Evolutionary conservation across 1,140 invertebrate genomes (phyloP).

Genomic region (Campodea augens): DNA sequence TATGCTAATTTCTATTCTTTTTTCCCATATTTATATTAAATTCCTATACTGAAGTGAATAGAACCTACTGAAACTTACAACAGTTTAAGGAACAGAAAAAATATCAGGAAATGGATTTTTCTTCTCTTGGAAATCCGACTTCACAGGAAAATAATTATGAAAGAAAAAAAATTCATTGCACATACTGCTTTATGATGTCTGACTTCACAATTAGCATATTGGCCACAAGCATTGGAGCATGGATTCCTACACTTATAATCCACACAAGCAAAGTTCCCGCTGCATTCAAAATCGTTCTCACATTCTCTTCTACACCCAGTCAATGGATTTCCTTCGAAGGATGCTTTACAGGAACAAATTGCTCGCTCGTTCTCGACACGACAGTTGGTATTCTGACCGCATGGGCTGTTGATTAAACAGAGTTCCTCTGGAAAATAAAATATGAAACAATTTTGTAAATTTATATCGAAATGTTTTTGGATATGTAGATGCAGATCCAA

Average conservation of each 20-base stretch:
- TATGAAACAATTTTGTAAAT: neutral
- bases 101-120: too few relatives aligned
- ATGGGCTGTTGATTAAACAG: constrained; percentile 57
- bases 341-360: constrained; percentile 48
- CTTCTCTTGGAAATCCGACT: too few relatives aligned
- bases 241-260: constrained; percentile 21
- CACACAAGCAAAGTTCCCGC: constrained; percentile 20
- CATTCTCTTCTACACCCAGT: constrained; percentile 56
- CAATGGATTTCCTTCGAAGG: constrained; percentile 49
- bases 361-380: constrained; percentile 53
- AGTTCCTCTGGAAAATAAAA: constrained; percentile 39
- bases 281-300: constrained; percentile 51
- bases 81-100: too few relatives aligned
- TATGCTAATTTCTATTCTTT: too few relatives aligned
- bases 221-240: constrained; percentile 18
- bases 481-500: neutral
- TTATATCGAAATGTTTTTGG: constrained; percentile 1
- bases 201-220: constrained; percentile 17
- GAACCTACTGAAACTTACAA: too few relatives aligned
- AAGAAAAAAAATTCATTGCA: constrained; percentile 5
- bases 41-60: too few relatives aligned
- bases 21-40: too few relatives aligned
- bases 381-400: constrained; percentile 57
- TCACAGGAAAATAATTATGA: too few relatives aligned
- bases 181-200: constrained; percentile 12